Base-by-base conservation (phyloP, 2,797 vertebrate species). In the Amphiprion clarkii region DNA sequence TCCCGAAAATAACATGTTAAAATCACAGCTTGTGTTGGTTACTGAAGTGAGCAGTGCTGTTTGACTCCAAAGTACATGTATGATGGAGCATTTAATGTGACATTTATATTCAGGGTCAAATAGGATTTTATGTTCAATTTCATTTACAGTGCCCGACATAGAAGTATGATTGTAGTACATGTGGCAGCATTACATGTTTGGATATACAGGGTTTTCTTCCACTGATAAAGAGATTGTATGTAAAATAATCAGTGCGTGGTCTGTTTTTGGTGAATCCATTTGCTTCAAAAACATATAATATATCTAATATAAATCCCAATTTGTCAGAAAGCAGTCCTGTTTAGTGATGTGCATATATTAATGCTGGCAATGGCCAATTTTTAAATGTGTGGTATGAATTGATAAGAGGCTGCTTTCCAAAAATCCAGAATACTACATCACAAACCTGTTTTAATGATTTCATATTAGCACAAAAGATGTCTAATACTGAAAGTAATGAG, bases 381-480 rank as follows among this genome's bases (percentile, higher is more conserved):
- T n/a, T 48, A 42, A 46, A 14, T 55, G 19, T 42, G 14, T 58
- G 39, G 3, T 6, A 63, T 31, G 40, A 3, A 25, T 17, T 19
- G 36, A 8, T 51, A 74, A 33, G 10, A 62, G 12, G 11, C 0
- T 11, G 5, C 42, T 58, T 58, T 51, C 6, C 63, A 11, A 68
- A 48, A 40, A 51, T 55, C 29, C 23, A 29, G 19, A 33, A 6
- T 13, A 23, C 27, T 31, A 42, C 25, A 25, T 1, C 21, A 52
- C 49, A 6, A 57, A 42, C 5, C 3, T 9, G n/a, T 29, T 29
- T 19, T 63, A 23, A 25, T 23, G 27, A 73, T 73, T 72, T 78
- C 7, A 33, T 13, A 57, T 67, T 52, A 5, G 52, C 52, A 56
- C 8, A 25, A 49, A 62, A 42, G 10, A 74, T 69, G 6, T 42